Percentiles rank a stretch among this genome's conserved stretches.
Conservation (phyloP, 1,140 invertebrate species). For the Bombus impatiens region DNA sequence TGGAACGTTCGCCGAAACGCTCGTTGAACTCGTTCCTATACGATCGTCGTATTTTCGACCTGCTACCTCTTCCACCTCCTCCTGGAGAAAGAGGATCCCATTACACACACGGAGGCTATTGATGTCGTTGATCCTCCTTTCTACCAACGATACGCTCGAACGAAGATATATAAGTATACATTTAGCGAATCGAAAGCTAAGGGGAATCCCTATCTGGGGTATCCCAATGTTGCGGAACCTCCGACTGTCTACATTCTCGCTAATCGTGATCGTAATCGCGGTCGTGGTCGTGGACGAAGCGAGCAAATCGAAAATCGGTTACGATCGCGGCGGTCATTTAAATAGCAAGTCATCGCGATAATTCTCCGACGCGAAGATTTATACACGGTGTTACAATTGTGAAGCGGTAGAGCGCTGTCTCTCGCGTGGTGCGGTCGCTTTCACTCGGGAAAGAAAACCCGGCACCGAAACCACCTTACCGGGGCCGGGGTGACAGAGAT, state of each 20-base stretch:
- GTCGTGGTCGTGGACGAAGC: not conserved
- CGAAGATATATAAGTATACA: no score
- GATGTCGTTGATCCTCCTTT: slow-evolving; percentile 8
- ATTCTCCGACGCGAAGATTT: slow-evolving; percentile 37
- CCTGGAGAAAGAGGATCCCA: not conserved
- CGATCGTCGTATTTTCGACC: not conserved
- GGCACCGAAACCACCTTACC: slow-evolving; percentile 2
- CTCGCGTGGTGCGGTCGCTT: slow-evolving; percentile 11
- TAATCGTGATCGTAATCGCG: not conserved
- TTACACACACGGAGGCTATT: not conserved
- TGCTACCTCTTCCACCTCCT: not conserved
- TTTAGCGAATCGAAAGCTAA: not conserved
- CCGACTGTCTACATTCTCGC: not conserved
- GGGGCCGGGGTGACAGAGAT: slow-evolving; percentile 26
- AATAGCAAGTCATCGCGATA: slow-evolving; percentile 34
- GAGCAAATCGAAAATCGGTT: slow-evolving; percentile 27
- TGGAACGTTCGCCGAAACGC: slow-evolving; percentile 26
- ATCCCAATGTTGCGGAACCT: not conserved
- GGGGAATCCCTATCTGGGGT: not conserved
- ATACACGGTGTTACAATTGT: slow-evolving; percentile 32
- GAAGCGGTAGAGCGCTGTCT: not conserved
- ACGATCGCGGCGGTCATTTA: slow-evolving; percentile 25
- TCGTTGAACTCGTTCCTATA: slow-evolving; percentile 7
- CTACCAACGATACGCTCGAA: not conserved
- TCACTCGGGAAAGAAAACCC: slow-evolving; percentile 31